Evolutionary conservation across 2,888 invertebrate genomes (phyloP).

Genomic region (Idaea biselata): DNA sequence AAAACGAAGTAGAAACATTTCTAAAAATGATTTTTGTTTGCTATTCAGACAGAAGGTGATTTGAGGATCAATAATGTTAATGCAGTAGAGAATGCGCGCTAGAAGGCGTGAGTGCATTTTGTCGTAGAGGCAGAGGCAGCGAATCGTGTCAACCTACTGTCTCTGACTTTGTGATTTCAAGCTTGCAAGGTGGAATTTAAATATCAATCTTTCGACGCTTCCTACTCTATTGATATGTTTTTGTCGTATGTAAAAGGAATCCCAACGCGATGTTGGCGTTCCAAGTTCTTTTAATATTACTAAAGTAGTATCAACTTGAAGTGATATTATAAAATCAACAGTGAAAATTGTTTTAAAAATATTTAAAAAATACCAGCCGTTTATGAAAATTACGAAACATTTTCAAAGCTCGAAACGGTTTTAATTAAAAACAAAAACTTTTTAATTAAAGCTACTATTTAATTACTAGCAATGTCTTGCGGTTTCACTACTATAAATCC

Average conservation of each 20-base stretch:
- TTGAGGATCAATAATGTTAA: slow-evolving; percentile 74
- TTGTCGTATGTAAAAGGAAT: neutral
- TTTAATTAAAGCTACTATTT: neutral
- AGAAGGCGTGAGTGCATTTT: slow-evolving; percentile 70
- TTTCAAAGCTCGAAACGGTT: too few relatives aligned
- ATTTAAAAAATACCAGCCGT: neutral
- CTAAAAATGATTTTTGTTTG: slow-evolving; percentile 55
- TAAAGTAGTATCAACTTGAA: too few relatives aligned
- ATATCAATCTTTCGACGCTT: slow-evolving; percentile 17
- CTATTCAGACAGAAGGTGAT: slow-evolving; percentile 58
- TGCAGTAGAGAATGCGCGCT: slow-evolving; percentile 63
- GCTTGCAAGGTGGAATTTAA: slow-evolving; percentile 42
- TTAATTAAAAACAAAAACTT: neutral
- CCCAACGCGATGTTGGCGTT: neutral
- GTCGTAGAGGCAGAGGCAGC: slow-evolving; percentile 59
- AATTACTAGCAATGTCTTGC: neutral
- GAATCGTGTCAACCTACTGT: slow-evolving; percentile 51
- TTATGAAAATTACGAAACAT: neutral
- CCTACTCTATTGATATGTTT: slow-evolving; percentile 1
- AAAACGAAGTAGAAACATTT: slow-evolving; percentile 16
- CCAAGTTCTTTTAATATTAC: neutral
- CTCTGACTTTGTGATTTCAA: slow-evolving; percentile 48
- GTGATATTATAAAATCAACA: too few relatives aligned
- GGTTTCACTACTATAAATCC: too few relatives aligned
- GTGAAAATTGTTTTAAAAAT: too few relatives aligned